phyloP scores from a whole-genome alignment of 2,888 invertebrate species.

The Meliscaeva auricollis region DNA sequence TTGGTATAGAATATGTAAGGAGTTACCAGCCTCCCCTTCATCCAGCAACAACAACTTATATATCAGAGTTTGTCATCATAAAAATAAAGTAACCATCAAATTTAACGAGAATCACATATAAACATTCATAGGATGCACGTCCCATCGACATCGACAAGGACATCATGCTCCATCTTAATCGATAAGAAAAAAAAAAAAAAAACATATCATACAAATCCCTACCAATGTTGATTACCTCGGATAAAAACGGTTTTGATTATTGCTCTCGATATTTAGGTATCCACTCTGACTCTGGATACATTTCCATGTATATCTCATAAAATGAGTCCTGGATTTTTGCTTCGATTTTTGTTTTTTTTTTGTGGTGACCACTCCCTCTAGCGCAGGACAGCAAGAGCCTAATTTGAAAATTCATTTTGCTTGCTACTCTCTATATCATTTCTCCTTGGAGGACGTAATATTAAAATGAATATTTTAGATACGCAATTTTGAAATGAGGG shows the following conservation, averaged over 20 bases:
- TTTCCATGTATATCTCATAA: conserved; percentile 28
- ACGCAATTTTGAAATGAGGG: conserved; percentile 25
- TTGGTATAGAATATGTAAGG: conserved; percentile 11
- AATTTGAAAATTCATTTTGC: conserved; percentile 71
- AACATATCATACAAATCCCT: conserved; percentile 23
- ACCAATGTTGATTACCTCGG: conserved; percentile 63
- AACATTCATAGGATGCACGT: conserved; percentile 62
- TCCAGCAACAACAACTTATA: conserved; percentile 4
- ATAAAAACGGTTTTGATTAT: conserved; percentile 46
- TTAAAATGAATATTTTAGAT: conserved; percentile 64
- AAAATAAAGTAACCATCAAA: conserved; percentile 74
- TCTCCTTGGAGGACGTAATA: neutral
- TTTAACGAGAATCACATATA: conserved; percentile 72
- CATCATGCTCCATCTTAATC: conserved; percentile 22
- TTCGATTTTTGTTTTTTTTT: conserved; percentile 5
- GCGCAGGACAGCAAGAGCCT: conserved; percentile 2
- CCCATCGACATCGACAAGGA: conserved; percentile 30
- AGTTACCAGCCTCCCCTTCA: conserved; percentile 1
- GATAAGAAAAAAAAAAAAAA: conserved; percentile 3
- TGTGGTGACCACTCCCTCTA: conserved; percentile 14
- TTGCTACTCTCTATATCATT: conserved; percentile 8
- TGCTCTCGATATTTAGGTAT: conserved; percentile 20
- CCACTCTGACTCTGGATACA: neutral
- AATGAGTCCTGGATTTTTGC: conserved; percentile 22
- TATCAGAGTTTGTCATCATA: conserved; percentile 64